Conservation (phyloP, 1,140 invertebrate species). For the Babylonia areolata region DNA sequence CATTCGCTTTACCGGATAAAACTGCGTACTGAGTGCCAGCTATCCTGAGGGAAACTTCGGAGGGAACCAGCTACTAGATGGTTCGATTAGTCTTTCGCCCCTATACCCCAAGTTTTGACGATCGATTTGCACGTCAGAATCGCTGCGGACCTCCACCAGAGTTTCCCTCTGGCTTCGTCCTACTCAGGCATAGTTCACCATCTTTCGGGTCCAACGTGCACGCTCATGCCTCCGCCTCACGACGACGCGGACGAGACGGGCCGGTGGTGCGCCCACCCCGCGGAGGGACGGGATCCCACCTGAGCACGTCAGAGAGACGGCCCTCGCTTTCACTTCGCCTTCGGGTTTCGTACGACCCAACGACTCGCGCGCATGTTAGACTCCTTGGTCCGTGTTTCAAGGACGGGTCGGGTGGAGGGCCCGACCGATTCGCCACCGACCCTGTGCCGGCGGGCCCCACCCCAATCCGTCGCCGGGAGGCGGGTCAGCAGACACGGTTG, state of each 20-base stretch:
- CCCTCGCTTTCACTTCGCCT: slow-evolving; percentile 82
- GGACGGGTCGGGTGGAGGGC: slow-evolving; percentile 82
- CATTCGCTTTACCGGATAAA: too few relatives aligned
- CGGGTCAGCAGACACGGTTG: slow-evolving; percentile 37
- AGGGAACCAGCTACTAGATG: slow-evolving; percentile 91
- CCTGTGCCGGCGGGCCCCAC: slow-evolving; percentile 36
- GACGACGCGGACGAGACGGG: slow-evolving; percentile 74
- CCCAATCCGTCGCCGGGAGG: slow-evolving; percentile 44
- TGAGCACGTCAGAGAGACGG: slow-evolving; percentile 58
- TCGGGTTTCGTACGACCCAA: slow-evolving; percentile 81
- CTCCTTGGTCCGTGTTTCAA: slow-evolving; percentile 94
- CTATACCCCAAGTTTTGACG: slow-evolving; percentile 92
- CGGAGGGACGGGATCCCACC: slow-evolving; percentile 79
- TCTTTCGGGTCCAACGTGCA: slow-evolving; percentile 90
- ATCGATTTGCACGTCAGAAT: slow-evolving; percentile 95
- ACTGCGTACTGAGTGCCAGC: too few relatives aligned
- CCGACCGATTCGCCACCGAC: slow-evolving; percentile 73
- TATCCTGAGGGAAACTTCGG: slow-evolving; percentile 83
- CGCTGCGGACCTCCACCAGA: slow-evolving; percentile 89
- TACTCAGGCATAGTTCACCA: slow-evolving; percentile 92
- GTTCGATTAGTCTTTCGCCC: slow-evolving; percentile 95
- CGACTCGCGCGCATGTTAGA: slow-evolving; percentile 88
- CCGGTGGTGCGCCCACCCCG: slow-evolving; percentile 76
- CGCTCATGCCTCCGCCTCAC: slow-evolving; percentile 82
- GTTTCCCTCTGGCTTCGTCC: slow-evolving; percentile 88